These are phyloP conservation scores for Chaetodon trifascialis DNA, from an alignment of 2,113 vertebrate species.

Conservation along the genomic window DNA sequence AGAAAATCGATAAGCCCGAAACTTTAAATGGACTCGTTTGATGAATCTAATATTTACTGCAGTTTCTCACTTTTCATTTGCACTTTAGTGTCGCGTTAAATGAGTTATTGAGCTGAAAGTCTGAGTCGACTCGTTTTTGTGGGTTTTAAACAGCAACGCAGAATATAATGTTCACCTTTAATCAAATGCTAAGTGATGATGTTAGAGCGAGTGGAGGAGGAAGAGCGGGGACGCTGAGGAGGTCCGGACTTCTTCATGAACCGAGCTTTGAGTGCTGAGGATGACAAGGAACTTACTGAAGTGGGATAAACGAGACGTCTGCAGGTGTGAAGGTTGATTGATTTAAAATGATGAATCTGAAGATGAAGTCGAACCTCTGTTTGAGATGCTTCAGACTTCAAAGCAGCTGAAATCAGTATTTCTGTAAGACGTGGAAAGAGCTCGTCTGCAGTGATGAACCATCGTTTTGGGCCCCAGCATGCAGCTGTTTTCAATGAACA, in stretches of 20 bases:
- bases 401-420: too few species aligned
- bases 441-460: too few species aligned
- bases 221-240: too few species aligned
- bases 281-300: neutral
- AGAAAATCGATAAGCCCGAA: neutral
- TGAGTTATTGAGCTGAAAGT: neutral
- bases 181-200: neutral
- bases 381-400: neutral
- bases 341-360: neutral
- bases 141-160: neutral
- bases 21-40: conserved; percentile 5
- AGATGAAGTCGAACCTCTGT: neutral
- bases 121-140: neutral
- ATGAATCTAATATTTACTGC: neutral
- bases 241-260: neutral
- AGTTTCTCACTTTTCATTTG: neutral
- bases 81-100: neutral
- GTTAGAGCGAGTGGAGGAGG: neutral
- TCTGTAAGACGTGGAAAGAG: too few species aligned
- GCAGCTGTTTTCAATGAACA: too few species aligned
- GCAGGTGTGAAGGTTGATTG: neutral
- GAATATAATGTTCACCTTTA: too few species aligned
- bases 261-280: neutral
- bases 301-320: neutral
- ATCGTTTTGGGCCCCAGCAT: too few species aligned